Evolutionary conservation across 2,888 invertebrate genomes (phyloP), one percentile per base, ranked within the genome.

Genomic region (Nemoura dubitans): DNA sequence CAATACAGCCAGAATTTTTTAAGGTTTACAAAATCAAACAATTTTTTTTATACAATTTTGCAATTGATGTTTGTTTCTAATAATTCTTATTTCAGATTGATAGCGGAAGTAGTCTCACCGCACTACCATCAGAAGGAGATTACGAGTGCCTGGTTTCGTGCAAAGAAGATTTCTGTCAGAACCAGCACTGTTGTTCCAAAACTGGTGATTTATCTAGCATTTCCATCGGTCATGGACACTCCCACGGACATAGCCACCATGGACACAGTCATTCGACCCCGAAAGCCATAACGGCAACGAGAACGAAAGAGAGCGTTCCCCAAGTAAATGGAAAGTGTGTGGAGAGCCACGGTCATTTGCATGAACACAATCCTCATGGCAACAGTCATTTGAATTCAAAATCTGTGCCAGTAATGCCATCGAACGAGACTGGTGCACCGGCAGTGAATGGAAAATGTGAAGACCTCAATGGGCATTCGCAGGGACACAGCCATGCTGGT

Each of bases 1-100:
- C 98, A 0, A 94, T 98, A 89, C 98, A 98, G 90, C 97, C 98
- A 0, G 98, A 98, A 91, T 98, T 97, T 90, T 89, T 89, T 28
- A 87, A 88, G 88, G 88, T 88, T 87, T 86, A 82, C 10, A 36
- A 36, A 36, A 36, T 10, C 10, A 6, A 6, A 36, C 36, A 36
- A 6, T 36, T 36, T 6, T 36, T 36, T 6, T 36, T 36, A 36
- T n/a, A 10, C 10, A 36, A 36, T 36, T 36, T 36, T 36, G 36
- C 3, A 36, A 36, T 36, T 6, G 36, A 16, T 80, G n/a, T 86
- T 77, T 10, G 5, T 36, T 36, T 36, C 5, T 42, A 59, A 36
- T 87, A 27, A 21, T 28, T n/a, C 86, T 80, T 89, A 10, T 91
- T 91, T 29, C 91, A 90, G 83, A 90, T 90, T 0, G 90, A 90